Percentiles rank a stretch among this genome's conserved stretches.
phyloP scores from a whole-genome alignment of 2,113 vertebrate species.

The Bubo blakistoni region DNA sequence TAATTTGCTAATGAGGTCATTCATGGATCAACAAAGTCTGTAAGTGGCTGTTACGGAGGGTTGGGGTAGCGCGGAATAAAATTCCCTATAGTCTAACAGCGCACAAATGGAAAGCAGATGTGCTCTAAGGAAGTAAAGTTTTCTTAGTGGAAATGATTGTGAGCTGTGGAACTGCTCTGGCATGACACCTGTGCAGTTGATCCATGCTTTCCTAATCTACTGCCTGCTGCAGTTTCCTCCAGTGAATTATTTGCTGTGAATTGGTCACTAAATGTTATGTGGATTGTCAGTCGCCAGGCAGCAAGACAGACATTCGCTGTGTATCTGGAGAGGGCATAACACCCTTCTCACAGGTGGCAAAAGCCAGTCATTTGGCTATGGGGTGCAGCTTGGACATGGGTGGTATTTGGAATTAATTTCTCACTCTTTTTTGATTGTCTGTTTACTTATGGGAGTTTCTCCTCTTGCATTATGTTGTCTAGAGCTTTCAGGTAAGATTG shows the following conservation, averaged over 20 bases:
- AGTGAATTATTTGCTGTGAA: not conserved
- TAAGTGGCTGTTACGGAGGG: not conserved
- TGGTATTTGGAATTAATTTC: not conserved
- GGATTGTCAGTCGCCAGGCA: not conserved
- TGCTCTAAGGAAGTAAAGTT: not conserved
- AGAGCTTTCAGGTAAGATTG: not conserved
- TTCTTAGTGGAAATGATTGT: not conserved
- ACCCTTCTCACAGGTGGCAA: not conserved
- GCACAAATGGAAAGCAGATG: not conserved
- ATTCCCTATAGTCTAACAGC: not conserved
- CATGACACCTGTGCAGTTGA: not conserved
- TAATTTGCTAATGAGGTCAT: not conserved
- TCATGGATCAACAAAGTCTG: not conserved
- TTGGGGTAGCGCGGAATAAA: fast-evolving
- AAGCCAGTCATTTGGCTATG: not conserved
- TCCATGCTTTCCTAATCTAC: not conserved
- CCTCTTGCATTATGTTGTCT: not conserved
- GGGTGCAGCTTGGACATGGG: not conserved
- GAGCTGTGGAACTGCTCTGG: not conserved
- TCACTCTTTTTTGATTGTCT: not conserved
- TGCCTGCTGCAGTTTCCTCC: not conserved
- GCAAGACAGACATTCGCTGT: too few relatives aligned
- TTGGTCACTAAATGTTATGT: not conserved
- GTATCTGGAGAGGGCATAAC: not conserved
- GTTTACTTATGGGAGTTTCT: not conserved